phyloP scores from a whole-genome alignment of 2,888 invertebrate genomes.

The Megastigmus dorsalis region DNA sequence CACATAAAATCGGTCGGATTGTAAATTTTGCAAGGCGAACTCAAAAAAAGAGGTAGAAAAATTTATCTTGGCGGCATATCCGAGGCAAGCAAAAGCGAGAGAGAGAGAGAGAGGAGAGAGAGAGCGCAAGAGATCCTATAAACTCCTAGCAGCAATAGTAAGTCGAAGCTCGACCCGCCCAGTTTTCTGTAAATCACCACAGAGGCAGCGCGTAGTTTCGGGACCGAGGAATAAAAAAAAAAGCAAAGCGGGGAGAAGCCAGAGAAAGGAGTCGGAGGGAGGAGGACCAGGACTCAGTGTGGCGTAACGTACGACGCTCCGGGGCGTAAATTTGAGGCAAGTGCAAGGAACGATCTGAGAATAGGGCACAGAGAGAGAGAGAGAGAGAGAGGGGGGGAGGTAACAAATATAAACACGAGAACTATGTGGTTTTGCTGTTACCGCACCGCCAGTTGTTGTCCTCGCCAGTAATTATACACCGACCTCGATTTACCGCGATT shows the following conservation, averaged over 20 bases:
- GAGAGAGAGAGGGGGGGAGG: not conserved
- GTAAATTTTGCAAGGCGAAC: slow-evolving; percentile 36
- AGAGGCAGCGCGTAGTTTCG: slow-evolving; percentile 20
- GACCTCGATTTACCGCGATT: slow-evolving; percentile 6
- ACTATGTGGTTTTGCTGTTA: no score
- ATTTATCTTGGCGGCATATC: slow-evolving; percentile 56
- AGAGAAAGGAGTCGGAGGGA: not conserved
- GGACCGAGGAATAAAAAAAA: slow-evolving; percentile 6
- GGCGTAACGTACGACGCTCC: slow-evolving; percentile 42
- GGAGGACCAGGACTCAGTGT: not conserved
- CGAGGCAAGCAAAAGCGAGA: slow-evolving; percentile 14
- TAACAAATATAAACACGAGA: slow-evolving; percentile 20
- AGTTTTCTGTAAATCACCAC: slow-evolving; percentile 53
- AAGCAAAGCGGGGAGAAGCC: not conserved
- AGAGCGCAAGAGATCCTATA: slow-evolving; percentile 12
- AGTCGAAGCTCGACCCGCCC: slow-evolving; percentile 46
- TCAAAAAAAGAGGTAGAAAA: slow-evolving; percentile 8
- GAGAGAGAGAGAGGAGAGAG: slow-evolving; percentile 16
- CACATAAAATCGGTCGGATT: slow-evolving; percentile 14
- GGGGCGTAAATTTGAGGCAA: slow-evolving; percentile 55
- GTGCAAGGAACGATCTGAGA: slow-evolving; percentile 52
- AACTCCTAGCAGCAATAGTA: slow-evolving; percentile 43
- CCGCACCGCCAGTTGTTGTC: no score
- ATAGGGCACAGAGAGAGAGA: no score
- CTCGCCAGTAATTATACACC: slow-evolving; percentile 11